Conservation (phyloP, 2,888 invertebrate genomes). For the Acanthosepion esculentum region DNA sequence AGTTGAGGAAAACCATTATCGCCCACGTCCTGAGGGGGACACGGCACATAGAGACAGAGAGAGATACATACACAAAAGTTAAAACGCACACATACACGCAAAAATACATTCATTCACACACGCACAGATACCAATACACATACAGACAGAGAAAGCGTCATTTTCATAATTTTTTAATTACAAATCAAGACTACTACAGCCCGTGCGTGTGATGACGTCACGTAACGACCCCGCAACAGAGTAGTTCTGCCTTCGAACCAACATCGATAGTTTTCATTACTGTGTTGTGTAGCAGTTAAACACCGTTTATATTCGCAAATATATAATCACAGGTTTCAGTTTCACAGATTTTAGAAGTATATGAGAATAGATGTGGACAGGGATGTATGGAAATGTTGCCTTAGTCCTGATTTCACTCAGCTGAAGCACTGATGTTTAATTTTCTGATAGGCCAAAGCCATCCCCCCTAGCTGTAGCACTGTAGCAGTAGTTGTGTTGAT, state of each 20-base stretch:
- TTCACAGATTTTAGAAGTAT: not conserved
- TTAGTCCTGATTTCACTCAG: not conserved
- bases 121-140: not conserved
- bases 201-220: slow-evolving; percentile 71
- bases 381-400: not conserved
- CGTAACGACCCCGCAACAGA: slow-evolving; percentile 59
- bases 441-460: no score
- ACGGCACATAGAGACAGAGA: not conserved
- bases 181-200: slow-evolving; percentile 64
- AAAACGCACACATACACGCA: not conserved
- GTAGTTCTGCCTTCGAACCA: slow-evolving; percentile 15
- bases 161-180: slow-evolving; percentile 70
- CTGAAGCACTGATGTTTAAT: not conserved
- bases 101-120: not conserved
- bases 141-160: slow-evolving; percentile 47
- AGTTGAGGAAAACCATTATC: no score
- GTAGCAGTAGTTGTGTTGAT: not conserved
- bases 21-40: no score
- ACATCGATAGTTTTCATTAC: not conserved
- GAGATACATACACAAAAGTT: not conserved
- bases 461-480: not conserved
- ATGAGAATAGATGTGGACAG: not conserved
- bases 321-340: not conserved
- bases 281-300: not conserved
- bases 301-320: not conserved